Percentiles rank a stretch among this genome's conserved stretches.
These are phyloP conservation scores for Bombyx huttoni DNA, from an alignment of 2,888 invertebrate species.

Conservation along the genomic window DNA sequence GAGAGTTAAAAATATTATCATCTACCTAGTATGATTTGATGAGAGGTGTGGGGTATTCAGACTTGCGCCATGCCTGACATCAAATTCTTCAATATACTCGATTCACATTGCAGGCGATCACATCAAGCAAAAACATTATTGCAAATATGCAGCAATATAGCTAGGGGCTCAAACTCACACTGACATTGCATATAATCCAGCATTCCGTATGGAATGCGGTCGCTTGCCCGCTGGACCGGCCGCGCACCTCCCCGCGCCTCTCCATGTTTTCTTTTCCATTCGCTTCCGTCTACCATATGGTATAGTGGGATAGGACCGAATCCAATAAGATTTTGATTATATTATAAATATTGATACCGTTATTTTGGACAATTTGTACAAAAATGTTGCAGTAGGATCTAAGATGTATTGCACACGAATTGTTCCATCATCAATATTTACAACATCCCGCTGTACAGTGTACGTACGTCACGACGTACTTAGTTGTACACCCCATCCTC, in stretches of 20 bases:
- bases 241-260: conserved; percentile 45
- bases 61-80: conserved; percentile 33
- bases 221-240: conserved; percentile 52
- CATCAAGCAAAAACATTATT: conserved; percentile 18
- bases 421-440: no score
- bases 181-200: conserved; percentile 70
- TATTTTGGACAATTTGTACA: background rate
- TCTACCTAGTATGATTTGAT: background rate
- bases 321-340: conserved; percentile 43
- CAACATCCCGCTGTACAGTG: no score
- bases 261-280: conserved; percentile 61
- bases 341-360: background rate
- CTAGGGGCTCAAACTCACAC: conserved; percentile 47
- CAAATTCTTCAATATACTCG: conserved; percentile 3
- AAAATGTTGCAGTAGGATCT: no score
- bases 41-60: conserved; percentile 7
- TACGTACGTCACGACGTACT: no score
- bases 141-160: conserved; percentile 28
- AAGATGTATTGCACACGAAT: no score
- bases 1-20: no score
- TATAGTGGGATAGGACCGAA: conserved; percentile 51
- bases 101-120: conserved; percentile 6
- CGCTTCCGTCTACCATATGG: conserved; percentile 61
- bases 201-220: conserved; percentile 70
- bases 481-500: conserved; percentile 16